These are phyloP conservation scores for Musca domestica DNA, from an alignment of 1,140 invertebrate genomes.

Conservation along the genomic window DNA sequence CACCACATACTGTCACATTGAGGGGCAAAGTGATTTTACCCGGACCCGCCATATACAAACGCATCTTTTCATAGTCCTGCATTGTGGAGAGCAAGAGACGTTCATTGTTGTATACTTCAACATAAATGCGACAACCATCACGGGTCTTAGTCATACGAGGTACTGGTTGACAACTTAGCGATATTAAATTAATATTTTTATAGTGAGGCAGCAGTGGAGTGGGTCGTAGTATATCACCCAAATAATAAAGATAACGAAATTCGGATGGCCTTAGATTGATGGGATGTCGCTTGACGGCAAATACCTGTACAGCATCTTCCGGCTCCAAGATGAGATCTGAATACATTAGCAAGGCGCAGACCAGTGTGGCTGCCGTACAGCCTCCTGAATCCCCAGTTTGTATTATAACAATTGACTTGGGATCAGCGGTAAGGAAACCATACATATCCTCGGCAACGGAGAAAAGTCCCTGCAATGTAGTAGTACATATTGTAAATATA, in stretches of 20 bases:
- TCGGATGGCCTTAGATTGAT: slow-evolving; percentile 81
- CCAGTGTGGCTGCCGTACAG: slow-evolving; percentile 71
- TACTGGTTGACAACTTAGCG: slow-evolving; percentile 78
- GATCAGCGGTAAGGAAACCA: slow-evolving; percentile 77
- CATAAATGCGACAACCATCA: slow-evolving; percentile 90
- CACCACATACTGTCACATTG: slow-evolving; percentile 73
- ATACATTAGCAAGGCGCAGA: slow-evolving; percentile 78
- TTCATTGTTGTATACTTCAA: slow-evolving; percentile 89
- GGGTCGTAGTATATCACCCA: slow-evolving; percentile 59
- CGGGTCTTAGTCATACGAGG: slow-evolving; percentile 90
- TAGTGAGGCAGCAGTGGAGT: slow-evolving; percentile 66
- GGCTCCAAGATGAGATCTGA: slow-evolving; percentile 72
- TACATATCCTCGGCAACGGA: slow-evolving; percentile 84
- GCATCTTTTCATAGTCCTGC: slow-evolving; percentile 86
- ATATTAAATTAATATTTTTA: slow-evolving; percentile 73
- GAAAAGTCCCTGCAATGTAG: slow-evolving; percentile 76
- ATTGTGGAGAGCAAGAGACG: slow-evolving; percentile 77
- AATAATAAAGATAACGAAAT: slow-evolving; percentile 81
- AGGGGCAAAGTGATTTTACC: slow-evolving; percentile 63
- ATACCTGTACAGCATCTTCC: slow-evolving; percentile 83
- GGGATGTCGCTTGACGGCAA: slow-evolving; percentile 78
- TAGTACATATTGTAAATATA: too few species aligned
- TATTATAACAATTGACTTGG: slow-evolving; percentile 78
- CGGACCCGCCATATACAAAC: slow-evolving; percentile 71
- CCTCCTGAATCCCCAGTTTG: slow-evolving; percentile 67